phyloP scores from a whole-genome alignment of 2,888 invertebrate species.

The Lasiommata megera region DNA sequence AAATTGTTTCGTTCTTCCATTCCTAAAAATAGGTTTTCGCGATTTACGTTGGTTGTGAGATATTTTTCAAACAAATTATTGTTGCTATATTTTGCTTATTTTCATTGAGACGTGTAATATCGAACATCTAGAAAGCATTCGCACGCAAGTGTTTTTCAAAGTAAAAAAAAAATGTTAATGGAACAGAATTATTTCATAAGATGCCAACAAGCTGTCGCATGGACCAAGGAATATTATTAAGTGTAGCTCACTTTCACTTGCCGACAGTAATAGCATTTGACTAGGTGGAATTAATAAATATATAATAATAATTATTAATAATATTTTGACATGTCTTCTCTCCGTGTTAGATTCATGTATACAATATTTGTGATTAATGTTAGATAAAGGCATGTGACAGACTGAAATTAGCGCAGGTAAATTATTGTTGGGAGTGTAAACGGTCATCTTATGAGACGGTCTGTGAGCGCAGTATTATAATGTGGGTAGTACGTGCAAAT shows the following conservation, averaged over 20 bases:
- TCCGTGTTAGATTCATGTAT: conserved; percentile 71
- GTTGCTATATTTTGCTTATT: too few relatives aligned
- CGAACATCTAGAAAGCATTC: conserved; percentile 27
- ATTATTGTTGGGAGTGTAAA: conserved; percentile 22
- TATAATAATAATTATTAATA: conserved; percentile 34
- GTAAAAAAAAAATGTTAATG: conserved; percentile 45
- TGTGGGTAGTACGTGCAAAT: conserved; percentile 46
- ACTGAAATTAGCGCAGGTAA: conserved; percentile 67
- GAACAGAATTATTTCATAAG: conserved; percentile 56
- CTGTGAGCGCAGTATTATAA: conserved; percentile 61
- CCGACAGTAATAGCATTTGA: conserved; percentile 66
- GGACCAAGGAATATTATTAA: conserved; percentile 75
- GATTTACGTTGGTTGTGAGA: too few relatives aligned
- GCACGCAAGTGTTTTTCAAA: conserved; percentile 24
- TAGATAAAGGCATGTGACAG: conserved; percentile 64
- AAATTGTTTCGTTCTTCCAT: too few relatives aligned
- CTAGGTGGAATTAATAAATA: conserved; percentile 33
- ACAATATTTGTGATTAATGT: conserved; percentile 73
- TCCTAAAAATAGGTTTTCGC: too few relatives aligned
- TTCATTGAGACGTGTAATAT: conserved; percentile 31
- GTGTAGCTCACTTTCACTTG: conserved; percentile 72
- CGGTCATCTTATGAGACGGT: conserved; percentile 23
- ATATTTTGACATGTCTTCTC: conserved; percentile 67
- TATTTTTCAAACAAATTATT: too few relatives aligned
- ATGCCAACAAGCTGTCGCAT: conserved; percentile 75